A percentile compares a stretch with the other conserved stretches of the same genome.
Conservation (phyloP, 2,797 vertebrate species). For the Alosa sapidissima region DNA sequence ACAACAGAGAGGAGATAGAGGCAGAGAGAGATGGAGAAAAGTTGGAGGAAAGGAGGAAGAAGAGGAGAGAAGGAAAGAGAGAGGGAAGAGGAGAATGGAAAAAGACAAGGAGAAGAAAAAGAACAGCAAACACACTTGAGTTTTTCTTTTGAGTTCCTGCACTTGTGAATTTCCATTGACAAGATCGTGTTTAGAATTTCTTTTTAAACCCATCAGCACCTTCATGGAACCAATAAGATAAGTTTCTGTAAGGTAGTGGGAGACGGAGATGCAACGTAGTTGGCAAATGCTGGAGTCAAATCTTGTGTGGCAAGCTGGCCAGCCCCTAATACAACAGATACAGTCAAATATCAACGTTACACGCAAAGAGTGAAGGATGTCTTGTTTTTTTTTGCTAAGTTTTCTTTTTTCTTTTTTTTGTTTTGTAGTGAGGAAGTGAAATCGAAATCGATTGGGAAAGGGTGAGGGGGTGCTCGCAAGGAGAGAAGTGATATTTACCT, state of each 20-base stretch:
- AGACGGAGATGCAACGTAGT: constrained; percentile 99
- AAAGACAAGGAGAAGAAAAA: constrained; percentile 55
- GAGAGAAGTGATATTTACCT: constrained; percentile 85
- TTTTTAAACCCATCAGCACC: constrained; percentile 99
- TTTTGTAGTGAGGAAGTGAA: constrained; percentile 85
- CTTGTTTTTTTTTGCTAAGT: constrained; percentile 55
- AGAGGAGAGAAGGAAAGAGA: constrained; percentile 41
- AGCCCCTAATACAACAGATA: constrained; percentile 99
- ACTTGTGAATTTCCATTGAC: constrained; percentile 87
- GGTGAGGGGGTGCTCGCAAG: constrained; percentile 66
- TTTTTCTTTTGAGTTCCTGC: constrained; percentile 66
- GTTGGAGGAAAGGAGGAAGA: background rate
- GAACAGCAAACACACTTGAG: constrained; percentile 63
- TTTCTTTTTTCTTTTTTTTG: background rate
- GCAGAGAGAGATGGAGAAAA: constrained; percentile 46
- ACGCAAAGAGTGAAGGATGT: constrained; percentile 96
- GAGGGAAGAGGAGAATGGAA: constrained; percentile 55
- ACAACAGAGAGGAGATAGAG: constrained; percentile 33
- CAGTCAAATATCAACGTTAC: constrained; percentile 99
- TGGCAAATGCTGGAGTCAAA: constrained; percentile 99
- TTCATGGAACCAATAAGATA: constrained; percentile 99
- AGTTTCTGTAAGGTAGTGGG: constrained; percentile 99
- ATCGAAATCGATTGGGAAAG: constrained; percentile 71
- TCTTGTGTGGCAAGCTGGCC: constrained; percentile 99
- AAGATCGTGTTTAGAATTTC: constrained; percentile 97